Conservation (phyloP, 2,888 invertebrate species). For the Pammene aurita region DNA sequence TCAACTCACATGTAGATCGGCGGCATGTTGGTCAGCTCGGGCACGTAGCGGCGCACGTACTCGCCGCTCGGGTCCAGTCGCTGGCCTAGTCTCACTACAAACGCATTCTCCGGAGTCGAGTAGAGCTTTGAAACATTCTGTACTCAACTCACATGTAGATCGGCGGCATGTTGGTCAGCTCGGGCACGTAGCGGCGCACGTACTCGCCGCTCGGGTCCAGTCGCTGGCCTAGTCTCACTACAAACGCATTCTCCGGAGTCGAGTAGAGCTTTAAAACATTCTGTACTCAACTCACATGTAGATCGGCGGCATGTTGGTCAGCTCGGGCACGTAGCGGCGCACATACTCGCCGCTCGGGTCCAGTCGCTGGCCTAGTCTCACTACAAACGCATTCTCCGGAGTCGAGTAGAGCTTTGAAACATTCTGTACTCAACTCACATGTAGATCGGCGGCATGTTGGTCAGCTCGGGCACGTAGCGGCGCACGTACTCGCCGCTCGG, state of each 20-base stretch:
- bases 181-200: conserved; percentile 87
- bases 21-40: conserved; percentile 59
- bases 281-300: conserved; percentile 50
- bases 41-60: too few relatives aligned
- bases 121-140: background rate
- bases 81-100: too few relatives aligned
- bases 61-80: too few relatives aligned
- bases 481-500: conserved; percentile 87
- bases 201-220: conserved; percentile 88
- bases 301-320: conserved; percentile 76
- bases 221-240: conserved; percentile 61
- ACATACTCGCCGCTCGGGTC: conserved; percentile 7
- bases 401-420: background rate
- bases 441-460: conserved; percentile 83
- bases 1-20: too few relatives aligned
- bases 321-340: conserved; percentile 83
- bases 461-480: conserved; percentile 86
- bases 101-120: background rate
- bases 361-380: background rate
- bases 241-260: background rate
- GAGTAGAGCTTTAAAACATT: background rate
- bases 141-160: conserved; percentile 81
- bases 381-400: background rate
- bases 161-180: conserved; percentile 83
- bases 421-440: conserved; percentile 70